These are phyloP conservation scores for Apteryx mantelli DNA, from an alignment of 2,113 vertebrate species.

Conservation along the genomic window DNA sequence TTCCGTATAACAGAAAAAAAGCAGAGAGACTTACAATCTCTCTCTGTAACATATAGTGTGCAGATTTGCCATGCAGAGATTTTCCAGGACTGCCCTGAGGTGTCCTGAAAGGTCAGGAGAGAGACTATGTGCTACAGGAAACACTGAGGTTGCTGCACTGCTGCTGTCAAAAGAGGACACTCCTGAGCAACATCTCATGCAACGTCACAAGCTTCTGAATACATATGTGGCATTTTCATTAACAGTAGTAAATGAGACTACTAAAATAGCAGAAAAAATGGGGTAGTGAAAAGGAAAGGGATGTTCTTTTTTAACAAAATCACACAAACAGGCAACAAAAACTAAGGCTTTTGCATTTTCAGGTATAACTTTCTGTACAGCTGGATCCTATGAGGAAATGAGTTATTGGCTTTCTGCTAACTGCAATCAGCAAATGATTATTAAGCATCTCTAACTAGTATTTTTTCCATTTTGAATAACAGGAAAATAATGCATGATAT, in stretches of 20 bases:
- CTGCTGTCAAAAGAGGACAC: not conserved
- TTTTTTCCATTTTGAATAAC: not conserved
- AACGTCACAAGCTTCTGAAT: not conserved
- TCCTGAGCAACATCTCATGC: not conserved
- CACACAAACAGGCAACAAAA: not conserved
- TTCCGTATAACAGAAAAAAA: not conserved
- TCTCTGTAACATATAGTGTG: too few species aligned
- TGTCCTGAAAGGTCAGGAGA: not conserved
- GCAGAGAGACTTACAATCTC: rapidly evolving
- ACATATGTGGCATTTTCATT: not conserved
- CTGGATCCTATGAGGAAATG: not conserved
- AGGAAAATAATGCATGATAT: not conserved
- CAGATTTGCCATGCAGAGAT: not conserved
- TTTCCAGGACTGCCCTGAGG: not conserved
- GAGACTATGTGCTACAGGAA: not conserved
- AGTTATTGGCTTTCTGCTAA: not conserved
- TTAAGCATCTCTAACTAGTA: not conserved
- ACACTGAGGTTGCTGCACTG: not conserved
- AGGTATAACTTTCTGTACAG: not conserved
- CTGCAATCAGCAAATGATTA: constrained; percentile 1
- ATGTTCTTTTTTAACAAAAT: not conserved
- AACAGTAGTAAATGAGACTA: not conserved
- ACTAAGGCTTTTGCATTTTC: not conserved
- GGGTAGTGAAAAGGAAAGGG: not conserved
- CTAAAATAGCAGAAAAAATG: not conserved